Percentiles rank a stretch among this genome's conserved stretches.
These are phyloP conservation scores for Plebejus argus DNA, from an alignment of 2,888 invertebrate species.

Conservation along the genomic window DNA sequence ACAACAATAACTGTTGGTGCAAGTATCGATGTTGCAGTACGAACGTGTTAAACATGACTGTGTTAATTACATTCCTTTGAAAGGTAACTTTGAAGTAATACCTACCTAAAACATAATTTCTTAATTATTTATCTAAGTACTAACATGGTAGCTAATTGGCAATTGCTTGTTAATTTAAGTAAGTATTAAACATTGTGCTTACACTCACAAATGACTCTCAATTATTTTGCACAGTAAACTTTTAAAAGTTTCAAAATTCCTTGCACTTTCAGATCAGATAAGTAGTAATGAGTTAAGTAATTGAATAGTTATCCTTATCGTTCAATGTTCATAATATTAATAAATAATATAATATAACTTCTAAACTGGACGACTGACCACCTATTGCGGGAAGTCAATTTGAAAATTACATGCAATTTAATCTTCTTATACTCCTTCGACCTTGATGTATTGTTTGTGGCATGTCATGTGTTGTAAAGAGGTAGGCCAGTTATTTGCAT, in stretches of 20 bases:
- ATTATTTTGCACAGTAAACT: neutral
- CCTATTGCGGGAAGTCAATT: neutral
- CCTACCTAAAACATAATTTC: neutral
- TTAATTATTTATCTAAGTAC: neutral
- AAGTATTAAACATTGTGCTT: neutral
- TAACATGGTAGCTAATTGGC: neutral
- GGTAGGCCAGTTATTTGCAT: neutral
- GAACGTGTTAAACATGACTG: neutral
- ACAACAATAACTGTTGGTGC: neutral
- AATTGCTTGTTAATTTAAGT: neutral
- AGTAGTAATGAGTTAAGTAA: neutral
- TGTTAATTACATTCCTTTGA: neutral
- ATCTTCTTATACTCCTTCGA: neutral
- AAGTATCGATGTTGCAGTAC: constrained; percentile 6
- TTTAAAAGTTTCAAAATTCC: neutral
- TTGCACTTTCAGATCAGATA: neutral
- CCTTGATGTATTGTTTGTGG: neutral
- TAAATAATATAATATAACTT: neutral
- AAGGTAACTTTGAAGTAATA: constrained; percentile 14
- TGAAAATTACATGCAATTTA: neutral
- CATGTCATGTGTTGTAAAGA: neutral
- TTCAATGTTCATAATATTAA: no score
- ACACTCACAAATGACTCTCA: neutral
- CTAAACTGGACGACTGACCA: neutral
- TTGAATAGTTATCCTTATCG: no score